Conservation (phyloP, 2,113 vertebrate genomes). For the Pica pica region DNA sequence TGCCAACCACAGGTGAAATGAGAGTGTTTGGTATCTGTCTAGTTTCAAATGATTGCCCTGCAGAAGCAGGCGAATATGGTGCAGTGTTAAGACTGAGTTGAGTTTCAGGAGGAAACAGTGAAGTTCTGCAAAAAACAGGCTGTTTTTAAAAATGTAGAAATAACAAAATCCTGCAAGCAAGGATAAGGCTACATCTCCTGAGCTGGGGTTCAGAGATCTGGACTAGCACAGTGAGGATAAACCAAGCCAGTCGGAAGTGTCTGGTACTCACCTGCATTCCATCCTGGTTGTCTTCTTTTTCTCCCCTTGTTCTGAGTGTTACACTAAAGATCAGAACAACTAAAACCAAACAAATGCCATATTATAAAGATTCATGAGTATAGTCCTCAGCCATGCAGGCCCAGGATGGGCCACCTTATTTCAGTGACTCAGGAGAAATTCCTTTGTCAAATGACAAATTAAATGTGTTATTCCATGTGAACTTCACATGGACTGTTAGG, state of each 20-base stretch:
- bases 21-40: background rate
- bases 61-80: background rate
- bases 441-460: background rate
- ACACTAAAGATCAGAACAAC: background rate
- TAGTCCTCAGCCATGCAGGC: background rate
- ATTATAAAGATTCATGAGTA: background rate
- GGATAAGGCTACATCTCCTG: background rate
- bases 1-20: background rate
- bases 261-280: background rate
- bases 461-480: background rate
- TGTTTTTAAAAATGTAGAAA: background rate
- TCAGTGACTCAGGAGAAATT: background rate
- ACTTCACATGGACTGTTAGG: background rate
- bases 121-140: background rate
- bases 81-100: background rate
- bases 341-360: background rate
- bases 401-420: background rate
- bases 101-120: background rate
- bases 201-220: background rate
- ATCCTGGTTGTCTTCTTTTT: background rate
- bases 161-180: background rate
- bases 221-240: background rate
- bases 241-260: background rate
- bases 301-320: background rate
- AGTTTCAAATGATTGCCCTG: background rate